Evolutionary conservation across 2,797 vertebrate genomes (phyloP).

Genomic region (Malacoctenus gilli): DNA sequence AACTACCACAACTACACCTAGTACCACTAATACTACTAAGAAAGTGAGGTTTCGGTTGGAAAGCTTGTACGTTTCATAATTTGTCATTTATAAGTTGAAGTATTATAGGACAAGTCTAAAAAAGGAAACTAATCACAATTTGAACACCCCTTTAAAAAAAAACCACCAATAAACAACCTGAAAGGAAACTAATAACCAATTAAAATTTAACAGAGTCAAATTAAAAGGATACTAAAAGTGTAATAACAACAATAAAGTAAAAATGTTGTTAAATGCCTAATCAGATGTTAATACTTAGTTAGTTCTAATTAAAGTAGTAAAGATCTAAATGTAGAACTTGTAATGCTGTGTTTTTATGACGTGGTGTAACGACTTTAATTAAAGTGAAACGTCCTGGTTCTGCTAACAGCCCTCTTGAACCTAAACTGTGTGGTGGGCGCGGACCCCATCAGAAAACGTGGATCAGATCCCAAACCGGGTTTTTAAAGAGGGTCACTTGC

Average conservation of each 20-base stretch:
- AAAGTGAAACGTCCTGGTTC: constrained; percentile 3
- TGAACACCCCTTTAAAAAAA: no score
- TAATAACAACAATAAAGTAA: background rate
- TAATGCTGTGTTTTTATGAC: background rate
- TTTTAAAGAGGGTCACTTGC: constrained; percentile 3
- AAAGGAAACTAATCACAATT: no score
- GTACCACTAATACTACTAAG: no score
- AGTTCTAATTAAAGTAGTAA: background rate
- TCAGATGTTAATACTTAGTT: background rate
- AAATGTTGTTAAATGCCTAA: background rate
- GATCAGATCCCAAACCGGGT: background rate
- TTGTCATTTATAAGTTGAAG: no score
- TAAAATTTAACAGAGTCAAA: no score
- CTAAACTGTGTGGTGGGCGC: background rate
- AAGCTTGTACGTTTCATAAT: no score
- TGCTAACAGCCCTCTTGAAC: background rate
- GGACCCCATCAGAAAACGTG: background rate
- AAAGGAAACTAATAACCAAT: no score
- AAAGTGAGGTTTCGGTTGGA: no score
- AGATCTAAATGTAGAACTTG: constrained; percentile 2
- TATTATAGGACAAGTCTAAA: no score
- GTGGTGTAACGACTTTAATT: background rate
- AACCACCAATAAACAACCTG: no score
- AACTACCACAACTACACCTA: no score
- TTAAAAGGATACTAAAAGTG: background rate